Base-by-base conservation (phyloP, 2,113 vertebrate species). In the Seriola rivoliana region DNA sequence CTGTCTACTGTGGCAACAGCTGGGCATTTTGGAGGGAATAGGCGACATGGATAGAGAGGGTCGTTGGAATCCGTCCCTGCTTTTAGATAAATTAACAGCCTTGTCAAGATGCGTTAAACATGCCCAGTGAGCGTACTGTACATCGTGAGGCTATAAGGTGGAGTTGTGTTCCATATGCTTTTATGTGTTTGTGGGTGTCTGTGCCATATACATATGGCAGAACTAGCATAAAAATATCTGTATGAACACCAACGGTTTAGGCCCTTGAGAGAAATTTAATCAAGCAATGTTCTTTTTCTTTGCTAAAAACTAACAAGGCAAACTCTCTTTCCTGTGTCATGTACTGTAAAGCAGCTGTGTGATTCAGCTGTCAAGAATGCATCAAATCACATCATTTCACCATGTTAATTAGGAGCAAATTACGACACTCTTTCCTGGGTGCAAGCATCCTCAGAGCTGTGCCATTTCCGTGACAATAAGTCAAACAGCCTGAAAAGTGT, bases 21-120 rank as follows among this genome's bases (percentile, higher is more conserved):
- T 93, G 93, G 89, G 78, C 87, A 88, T 94, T 94, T 95, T 93
- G 90, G 93, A 94, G 93, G 93, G 91, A 94, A 94, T 62, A 75
- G 44, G 85, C 78, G 60, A 87, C 59, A 4, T 46, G 50, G 77
- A 86, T 57, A 42, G 83, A 81, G 73, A 67, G 54, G 68, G 91
- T 75, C 23, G 78, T 11, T 87, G 93, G 91, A 92, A 92, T 3
- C 78, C 84, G 85, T 88, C 91, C 93, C 92, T 90, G 91, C 84
- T 91, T 88, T 78, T 77, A 85, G 84, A 79, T 88, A 94, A 93
- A 95, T 94, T 92, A 95, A 95, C 91, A 91, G 92, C 88, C 93
- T 86, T 95, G 93, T 94, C 92, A 91, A 86, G 86, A 90, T 75
- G 42, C 84, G 75, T 57, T 81, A 90, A 93, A 86, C 74, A 82